Evolutionary conservation across 2,888 invertebrate species (phyloP).

Genomic region (Plagodis dolabraria): DNA sequence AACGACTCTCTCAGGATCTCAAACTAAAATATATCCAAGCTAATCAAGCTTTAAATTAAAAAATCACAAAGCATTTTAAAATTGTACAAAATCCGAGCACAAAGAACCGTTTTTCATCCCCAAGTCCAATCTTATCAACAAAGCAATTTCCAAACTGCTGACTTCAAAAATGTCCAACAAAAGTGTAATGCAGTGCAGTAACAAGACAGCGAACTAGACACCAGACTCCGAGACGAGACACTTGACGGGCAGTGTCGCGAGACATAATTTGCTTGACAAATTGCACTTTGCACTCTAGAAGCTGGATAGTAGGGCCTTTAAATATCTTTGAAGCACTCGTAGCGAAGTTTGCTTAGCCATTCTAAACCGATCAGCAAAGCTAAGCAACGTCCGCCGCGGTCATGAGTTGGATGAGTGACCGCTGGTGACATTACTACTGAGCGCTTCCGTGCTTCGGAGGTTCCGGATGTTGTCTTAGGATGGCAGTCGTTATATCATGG

Average conservation of each 20-base stretch:
- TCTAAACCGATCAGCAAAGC: no score
- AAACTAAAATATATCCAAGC: no score
- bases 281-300: constrained; percentile 22
- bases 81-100: not conserved
- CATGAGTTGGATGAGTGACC: no score
- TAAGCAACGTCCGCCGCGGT: no score
- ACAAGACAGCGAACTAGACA: constrained; percentile 27
- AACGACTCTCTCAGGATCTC: no score
- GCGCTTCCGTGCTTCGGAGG: no score
- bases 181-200: constrained; percentile 24
- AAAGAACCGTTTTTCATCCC: not conserved
- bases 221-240: constrained; percentile 1
- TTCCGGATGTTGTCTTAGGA: no score
- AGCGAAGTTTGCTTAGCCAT: no score
- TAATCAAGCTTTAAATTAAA: not conserved
- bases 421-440: no score
- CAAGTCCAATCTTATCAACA: constrained; percentile 1
- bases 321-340: no score
- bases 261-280: constrained; percentile 31
- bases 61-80: not conserved
- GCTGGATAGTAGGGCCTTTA: not conserved
- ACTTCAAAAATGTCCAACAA: constrained; percentile 20
- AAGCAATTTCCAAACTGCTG: constrained; percentile 22
- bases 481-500: no score
- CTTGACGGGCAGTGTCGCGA: constrained; percentile 6